Base-by-base conservation (phyloP, 2,888 invertebrate genomes). In the Drepanosiphum platanoidis region DNA sequence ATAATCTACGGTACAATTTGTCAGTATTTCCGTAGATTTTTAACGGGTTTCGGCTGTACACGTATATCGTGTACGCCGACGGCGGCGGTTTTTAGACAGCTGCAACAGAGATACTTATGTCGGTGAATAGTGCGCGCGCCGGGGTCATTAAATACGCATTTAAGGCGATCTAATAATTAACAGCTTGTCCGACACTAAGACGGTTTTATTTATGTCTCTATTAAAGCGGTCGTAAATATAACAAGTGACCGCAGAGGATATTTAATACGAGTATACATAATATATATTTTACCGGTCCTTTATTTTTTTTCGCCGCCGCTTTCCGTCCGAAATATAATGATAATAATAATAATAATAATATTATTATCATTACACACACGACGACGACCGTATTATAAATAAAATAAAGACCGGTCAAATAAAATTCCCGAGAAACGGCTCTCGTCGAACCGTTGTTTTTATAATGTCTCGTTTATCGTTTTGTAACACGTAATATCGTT, bases 91-190 rank as follows among this genome's bases (percentile, higher is more conserved):
- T 36, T 36, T 52, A 66, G 75, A 84, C 84, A 84, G 66, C 84
- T 84, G 84, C 27, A 30, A 64, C 3, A 64, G n/a, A 71, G 64
- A 66, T 83, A 83, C 72, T 83, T 36, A 66, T 34, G 66, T 30
- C 18, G 74, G 66, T 46, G 64, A 68, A 66, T 75, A 83, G 74
- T 32, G 74, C 34, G 34, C 34, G 34, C 52, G n/a, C n/a, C n/a
- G 9, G 46, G 66, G 77, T 84, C 84, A 84, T 84, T 84, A 84
- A 84, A 84, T 84, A 84, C 84, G 68, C 84, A 84, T 84, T 84
- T 84, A 84, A 84, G 68, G 77, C 84, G 77, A 84, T 84, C 84
- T 77, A 84, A 84, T 84, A 84, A 84, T 84, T 84, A 84, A 84
- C 84, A 68, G 70, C 84, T 75, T 84, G 84, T 84, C 84, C 84